Conservation (phyloP, 2,113 vertebrate genomes). For the Eudorcas thomsonii region DNA sequence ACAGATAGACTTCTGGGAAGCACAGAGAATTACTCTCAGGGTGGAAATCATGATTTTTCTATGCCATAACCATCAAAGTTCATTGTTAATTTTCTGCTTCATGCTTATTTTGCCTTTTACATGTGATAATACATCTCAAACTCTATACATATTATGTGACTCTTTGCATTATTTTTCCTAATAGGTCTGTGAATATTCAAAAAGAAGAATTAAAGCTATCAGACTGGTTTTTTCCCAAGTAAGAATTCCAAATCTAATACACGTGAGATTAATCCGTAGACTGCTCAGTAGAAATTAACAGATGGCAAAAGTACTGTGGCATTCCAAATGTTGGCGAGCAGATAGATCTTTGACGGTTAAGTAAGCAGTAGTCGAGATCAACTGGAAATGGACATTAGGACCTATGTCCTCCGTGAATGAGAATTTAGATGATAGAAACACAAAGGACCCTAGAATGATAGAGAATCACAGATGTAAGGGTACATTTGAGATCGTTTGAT, state of each 20-base stretch:
- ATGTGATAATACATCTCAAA: not conserved
- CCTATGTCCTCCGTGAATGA: not conserved
- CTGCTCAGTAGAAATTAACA: not conserved
- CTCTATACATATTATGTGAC: not conserved
- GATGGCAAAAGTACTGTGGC: not conserved
- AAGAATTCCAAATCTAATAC: not conserved
- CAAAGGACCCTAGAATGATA: not conserved
- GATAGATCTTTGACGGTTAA: not conserved
- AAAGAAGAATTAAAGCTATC: conserved; percentile 24
- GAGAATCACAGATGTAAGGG: not conserved
- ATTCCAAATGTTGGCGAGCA: not conserved
- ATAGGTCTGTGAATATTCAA: conserved; percentile 18
- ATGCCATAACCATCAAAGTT: not conserved
- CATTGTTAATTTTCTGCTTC: not conserved
- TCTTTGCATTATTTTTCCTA: not conserved
- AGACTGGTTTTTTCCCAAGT: conserved; percentile 34
- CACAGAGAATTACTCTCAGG: not conserved
- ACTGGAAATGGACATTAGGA: not conserved
- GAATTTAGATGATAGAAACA: not conserved
- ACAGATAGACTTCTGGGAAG: not conserved
- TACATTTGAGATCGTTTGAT: not conserved
- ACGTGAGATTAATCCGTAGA: not conserved
- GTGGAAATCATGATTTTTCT: not conserved
- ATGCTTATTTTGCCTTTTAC: not conserved
- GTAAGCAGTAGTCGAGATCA: not conserved